Conservation (phyloP, 2,113 vertebrate genomes). For the Silurus meridionalis region DNA sequence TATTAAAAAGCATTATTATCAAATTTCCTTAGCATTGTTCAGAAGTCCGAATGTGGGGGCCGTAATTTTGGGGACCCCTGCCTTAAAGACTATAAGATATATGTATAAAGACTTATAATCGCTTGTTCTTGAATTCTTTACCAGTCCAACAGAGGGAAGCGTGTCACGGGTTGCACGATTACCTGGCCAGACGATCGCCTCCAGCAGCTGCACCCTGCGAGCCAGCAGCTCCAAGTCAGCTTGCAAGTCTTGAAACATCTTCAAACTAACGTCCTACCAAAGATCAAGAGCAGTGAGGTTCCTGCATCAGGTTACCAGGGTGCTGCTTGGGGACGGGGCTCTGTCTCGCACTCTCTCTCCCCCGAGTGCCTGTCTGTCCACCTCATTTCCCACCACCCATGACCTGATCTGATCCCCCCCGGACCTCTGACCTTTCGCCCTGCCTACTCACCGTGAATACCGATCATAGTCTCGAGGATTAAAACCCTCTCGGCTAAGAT, state of each 20-base stretch:
- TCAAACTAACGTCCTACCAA: conserved; percentile 97
- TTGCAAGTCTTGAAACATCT: conserved; percentile 94
- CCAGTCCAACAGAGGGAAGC: conserved; percentile 40
- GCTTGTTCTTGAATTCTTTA: neutral
- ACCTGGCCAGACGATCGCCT: conserved; percentile 99
- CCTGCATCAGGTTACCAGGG: conserved; percentile 52
- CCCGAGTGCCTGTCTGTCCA: conserved; percentile 50
- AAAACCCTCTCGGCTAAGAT: conserved; percentile 99
- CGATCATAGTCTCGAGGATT: conserved; percentile 99
- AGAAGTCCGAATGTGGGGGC: too few species aligned
- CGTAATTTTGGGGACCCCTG: too few species aligned
- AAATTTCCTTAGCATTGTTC: too few species aligned
- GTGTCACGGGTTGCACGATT: conserved; percentile 64
- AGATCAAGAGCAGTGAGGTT: conserved; percentile 83
- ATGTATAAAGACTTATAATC: too few species aligned
- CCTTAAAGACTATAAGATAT: too few species aligned
- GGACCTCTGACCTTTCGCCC: conserved; percentile 64
- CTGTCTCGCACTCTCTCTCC: neutral
- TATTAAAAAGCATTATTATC: too few species aligned
- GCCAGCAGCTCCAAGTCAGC: conserved; percentile 97
- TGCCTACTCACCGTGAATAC: conserved; percentile 98
- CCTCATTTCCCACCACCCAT: neutral
- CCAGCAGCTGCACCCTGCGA: conserved; percentile 98
- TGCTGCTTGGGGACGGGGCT: conserved; percentile 56
- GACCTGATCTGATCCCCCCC: conserved; percentile 18